phyloP scores from a whole-genome alignment of 2,888 invertebrate genomes.

The Siphonodentalium dalli region DNA sequence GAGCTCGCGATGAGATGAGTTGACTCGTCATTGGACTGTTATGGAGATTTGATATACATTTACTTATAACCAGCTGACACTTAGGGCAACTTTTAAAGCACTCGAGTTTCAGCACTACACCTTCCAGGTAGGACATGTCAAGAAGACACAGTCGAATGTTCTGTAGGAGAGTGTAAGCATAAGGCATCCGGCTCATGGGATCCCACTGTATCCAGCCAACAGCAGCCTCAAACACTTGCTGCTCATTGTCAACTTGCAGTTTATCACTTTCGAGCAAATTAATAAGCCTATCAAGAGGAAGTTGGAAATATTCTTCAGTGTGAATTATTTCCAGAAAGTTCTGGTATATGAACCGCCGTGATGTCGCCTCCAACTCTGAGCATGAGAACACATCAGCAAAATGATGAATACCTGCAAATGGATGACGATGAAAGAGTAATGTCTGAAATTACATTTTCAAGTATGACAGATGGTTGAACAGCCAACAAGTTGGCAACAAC shows the following conservation, averaged over 20 bases:
- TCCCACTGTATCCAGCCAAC: conserved; percentile 56
- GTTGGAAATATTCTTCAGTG: conserved; percentile 57
- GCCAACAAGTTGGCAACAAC: no score
- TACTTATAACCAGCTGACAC: conserved; percentile 57
- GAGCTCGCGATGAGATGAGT: conserved; percentile 48
- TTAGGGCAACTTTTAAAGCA: conserved; percentile 57
- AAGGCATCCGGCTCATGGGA: conserved; percentile 33
- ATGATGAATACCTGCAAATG: conserved; percentile 53
- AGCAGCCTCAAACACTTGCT: conserved; percentile 57
- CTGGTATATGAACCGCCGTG: conserved; percentile 56
- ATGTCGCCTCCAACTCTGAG: conserved; percentile 52
- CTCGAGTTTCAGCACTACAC: conserved; percentile 54
- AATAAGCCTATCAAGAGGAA: conserved; percentile 50
- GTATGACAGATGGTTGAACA: no score
- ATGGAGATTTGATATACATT: conserved; percentile 52
- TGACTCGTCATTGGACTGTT: conserved; percentile 49
- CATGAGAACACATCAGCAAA: conserved; percentile 62
- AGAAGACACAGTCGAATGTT: conserved; percentile 55
- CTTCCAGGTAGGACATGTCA: conserved; percentile 53
- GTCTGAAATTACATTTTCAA: no score
- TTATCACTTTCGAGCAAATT: conserved; percentile 53
- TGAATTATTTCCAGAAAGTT: conserved; percentile 59
- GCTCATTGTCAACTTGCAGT: conserved; percentile 54
- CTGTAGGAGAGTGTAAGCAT: conserved; percentile 52
- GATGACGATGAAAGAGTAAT: conserved; percentile 3